Base-by-base conservation (phyloP, 1,140 invertebrate genomes). In the Palaemon carinicauda region DNA sequence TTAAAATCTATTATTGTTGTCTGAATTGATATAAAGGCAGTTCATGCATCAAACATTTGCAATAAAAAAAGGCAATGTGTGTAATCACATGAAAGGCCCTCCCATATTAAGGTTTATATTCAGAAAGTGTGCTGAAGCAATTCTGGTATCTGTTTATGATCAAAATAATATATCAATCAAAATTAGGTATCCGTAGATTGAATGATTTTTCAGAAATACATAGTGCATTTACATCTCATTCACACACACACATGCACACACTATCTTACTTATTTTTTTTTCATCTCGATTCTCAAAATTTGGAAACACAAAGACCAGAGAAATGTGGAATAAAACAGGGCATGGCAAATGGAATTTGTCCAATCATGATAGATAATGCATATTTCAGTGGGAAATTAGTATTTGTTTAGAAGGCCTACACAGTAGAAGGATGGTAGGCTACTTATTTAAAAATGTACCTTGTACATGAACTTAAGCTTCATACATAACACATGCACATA, bases 391-490 rank as follows among this genome's bases (percentile, higher is more conserved):
- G n/a, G n/a, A 80, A 54, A 73, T 29, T 65, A 29, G 29, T 17
- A 65, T 31, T 60, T 56, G 12, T 56, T 65, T 80, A 21, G 54
- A 14, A 60, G 15, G 54, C 21, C 51, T 65, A 56, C 21, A 29
- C 27, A 24, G 33, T 29, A 19, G 27, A 24, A 73, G 17, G 69
- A 73, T 29, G 27, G 24, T 73, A 29, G 17, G 33, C 27, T 4
- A 29, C 69, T 17, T 21, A 15, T 15, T 27, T 5, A 21, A 29
- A 17, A 19, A 73, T 29, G 24, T 31, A 24, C 21, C 71, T 41
- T 54, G 77, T 84, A 60, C 81, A 82, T 14, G 56, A 86, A 41
- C 29, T 86, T 51, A 86, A 86, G 84, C 84, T 78, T 73, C 56
- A 73, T 56, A 31, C 53, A 21, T 75, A 56, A 86, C 77, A 80